These are phyloP conservation scores for Scaptodrosophila lebanonensis DNA, from an alignment of 1,140 invertebrate genomes.

Conservation along the genomic window DNA sequence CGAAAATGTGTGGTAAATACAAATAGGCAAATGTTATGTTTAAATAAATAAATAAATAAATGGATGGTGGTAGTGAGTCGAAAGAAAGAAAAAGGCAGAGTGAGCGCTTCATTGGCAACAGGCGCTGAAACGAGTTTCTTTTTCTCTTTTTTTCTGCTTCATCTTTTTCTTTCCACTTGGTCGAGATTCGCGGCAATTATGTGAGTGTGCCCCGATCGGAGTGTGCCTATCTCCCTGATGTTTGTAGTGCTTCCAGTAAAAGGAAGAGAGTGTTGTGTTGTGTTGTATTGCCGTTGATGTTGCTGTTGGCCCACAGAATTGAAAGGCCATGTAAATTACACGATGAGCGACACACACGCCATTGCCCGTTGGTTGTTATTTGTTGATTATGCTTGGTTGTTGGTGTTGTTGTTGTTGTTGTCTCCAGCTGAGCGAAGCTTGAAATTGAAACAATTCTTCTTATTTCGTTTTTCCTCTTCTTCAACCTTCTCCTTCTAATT, in stretches of 20 bases:
- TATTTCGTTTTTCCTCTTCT: not conserved
- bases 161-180: constrained; percentile 12
- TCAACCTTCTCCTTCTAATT: not conserved
- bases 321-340: constrained; percentile 71
- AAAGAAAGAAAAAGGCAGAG: constrained; percentile 62
- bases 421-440: constrained; percentile 60
- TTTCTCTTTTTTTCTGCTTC: constrained; percentile 9
- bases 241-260: too few relatives aligned
- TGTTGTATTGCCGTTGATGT: constrained; percentile 40
- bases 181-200: constrained; percentile 69
- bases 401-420: constrained; percentile 9
- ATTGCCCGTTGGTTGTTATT: too few relatives aligned
- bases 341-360: constrained; percentile 39
- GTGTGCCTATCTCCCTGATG: too few relatives aligned
- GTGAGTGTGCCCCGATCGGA: constrained; percentile 55
- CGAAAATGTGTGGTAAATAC: constrained; percentile 29
- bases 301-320: constrained; percentile 46
- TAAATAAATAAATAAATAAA: constrained; percentile 50
- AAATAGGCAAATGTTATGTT: constrained; percentile 49
- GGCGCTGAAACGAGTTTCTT: constrained; percentile 37
- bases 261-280: constrained; percentile 69
- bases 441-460: constrained; percentile 62
- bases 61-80: constrained; percentile 12
- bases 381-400: too few relatives aligned
- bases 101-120: too few relatives aligned